Base-by-base conservation (phyloP, 2,113 vertebrate species). In the Microtus pennsylvanicus region DNA sequence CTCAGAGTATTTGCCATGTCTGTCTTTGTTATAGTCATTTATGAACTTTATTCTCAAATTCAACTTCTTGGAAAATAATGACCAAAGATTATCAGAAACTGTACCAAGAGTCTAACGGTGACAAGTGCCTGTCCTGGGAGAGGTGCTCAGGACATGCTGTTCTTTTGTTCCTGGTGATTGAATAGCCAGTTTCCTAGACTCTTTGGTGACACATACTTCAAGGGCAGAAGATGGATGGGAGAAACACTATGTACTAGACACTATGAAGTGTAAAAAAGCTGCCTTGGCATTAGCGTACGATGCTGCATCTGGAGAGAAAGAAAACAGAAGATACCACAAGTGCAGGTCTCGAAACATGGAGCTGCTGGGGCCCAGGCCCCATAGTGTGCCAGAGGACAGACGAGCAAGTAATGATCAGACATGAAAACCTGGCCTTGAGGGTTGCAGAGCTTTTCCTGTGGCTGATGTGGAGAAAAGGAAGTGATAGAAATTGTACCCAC, bases 301-400 rank as follows among this genome's bases (percentile, higher is more conserved):
- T 70, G 2, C 33, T 87, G 45, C 33, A 35, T n/a, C 65, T 26
- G 22, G 52, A 74, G 8, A 47, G n/a, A 87, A 89, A 70, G 14
- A 17, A 7, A 58, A 5, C 0, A 21, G 50, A 42, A 61, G 14
- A 65, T 1, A 91, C 26, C 12, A 28, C 21, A 58, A 14, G 2
- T 22, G 3, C 17, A 78, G 55, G 26, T 26, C 30, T n/a, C 38
- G 65, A 58, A 45, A 24, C 63, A 22, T 0, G 1, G 50, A 50
- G 35, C n/a, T 21, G 0, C 50, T 42, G 0, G 2, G 17, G 30
- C 22, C 10, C 5, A 33, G 10, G 33, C n/a, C 42, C 1, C 63
- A 17, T 1, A 26, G 50, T 52, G 24, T 26, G 38, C 47, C 5
- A 86, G 35, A 33, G 33, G n/a, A 61, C n/a, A 77, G 42, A 65